Percentiles rank a stretch among this genome's conserved stretches.
Conservation (phyloP, 2,797 vertebrate genomes). For the Psittacula derbiana region DNA sequence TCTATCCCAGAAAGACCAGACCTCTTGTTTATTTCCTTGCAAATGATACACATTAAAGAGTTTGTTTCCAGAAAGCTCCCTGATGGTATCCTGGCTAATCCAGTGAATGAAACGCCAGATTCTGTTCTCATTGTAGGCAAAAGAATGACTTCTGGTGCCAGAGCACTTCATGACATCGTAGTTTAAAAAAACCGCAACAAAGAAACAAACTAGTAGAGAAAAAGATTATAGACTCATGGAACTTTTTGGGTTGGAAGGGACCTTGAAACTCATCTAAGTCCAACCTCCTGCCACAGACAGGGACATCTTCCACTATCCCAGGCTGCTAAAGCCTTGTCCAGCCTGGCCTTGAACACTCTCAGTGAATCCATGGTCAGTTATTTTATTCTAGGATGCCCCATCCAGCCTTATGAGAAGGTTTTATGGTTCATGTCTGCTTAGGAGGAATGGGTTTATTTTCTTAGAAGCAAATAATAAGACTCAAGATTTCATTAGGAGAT, state of each 20-base stretch:
- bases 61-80: neutral
- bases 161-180: neutral
- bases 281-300: neutral
- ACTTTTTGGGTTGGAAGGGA: neutral
- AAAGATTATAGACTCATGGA: neutral
- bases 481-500: neutral
- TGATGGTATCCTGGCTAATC: neutral
- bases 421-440: neutral
- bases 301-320: neutral
- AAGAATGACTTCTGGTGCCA: neutral
- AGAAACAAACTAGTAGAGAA: neutral
- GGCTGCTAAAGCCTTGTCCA: neutral
- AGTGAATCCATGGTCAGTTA: neutral
- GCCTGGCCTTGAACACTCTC: neutral
- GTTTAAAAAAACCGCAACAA: neutral
- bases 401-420: neutral
- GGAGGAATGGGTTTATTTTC: neutral
- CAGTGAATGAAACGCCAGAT: neutral
- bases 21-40: neutral
- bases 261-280: neutral
- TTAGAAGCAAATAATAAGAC: neutral
- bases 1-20: neutral
- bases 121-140: neutral
- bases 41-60: neutral
- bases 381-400: neutral